phyloP scores from a whole-genome alignment of 2,888 invertebrate species.

The Dilophus febrilis region DNA sequence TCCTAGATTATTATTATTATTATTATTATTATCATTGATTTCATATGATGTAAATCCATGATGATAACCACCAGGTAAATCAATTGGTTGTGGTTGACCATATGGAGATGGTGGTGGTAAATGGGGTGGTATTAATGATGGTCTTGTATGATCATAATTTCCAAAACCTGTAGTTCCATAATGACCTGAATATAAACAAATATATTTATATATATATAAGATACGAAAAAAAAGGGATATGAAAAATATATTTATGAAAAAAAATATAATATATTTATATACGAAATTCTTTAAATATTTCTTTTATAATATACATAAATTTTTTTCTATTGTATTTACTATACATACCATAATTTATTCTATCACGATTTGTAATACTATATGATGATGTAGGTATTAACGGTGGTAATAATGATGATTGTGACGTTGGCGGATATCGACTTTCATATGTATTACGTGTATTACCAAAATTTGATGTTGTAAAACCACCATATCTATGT shows the following conservation, averaged over 20 bases:
- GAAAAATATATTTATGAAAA: too few relatives aligned
- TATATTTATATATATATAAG: too few relatives aligned
- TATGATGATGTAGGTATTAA: background rate
- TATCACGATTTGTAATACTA: background rate
- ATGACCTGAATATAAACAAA: background rate
- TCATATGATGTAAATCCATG: background rate
- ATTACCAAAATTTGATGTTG: too few relatives aligned
- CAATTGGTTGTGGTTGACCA: constrained; percentile 13
- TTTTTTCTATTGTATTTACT: background rate
- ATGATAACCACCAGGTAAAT: constrained; percentile 7
- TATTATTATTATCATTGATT: constrained; percentile 2
- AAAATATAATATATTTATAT: background rate
- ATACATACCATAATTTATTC: too few relatives aligned
- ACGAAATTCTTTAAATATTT: background rate
- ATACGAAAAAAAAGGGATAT: too few relatives aligned
- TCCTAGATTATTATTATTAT: constrained; percentile 7
- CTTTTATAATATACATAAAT: background rate
- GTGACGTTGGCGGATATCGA: too few relatives aligned
- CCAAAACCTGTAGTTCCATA: background rate
- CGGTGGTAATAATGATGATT: background rate
- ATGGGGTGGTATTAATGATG: background rate
- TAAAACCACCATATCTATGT: constrained; percentile 1
- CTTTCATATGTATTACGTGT: too few relatives aligned
- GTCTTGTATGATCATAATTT: background rate
- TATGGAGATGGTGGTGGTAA: constrained; percentile 8